A percentile compares a stretch with the other conserved stretches of the same genome.
Conservation (phyloP, 1,140 invertebrate species). For the Drosophila sechellia region DNA sequence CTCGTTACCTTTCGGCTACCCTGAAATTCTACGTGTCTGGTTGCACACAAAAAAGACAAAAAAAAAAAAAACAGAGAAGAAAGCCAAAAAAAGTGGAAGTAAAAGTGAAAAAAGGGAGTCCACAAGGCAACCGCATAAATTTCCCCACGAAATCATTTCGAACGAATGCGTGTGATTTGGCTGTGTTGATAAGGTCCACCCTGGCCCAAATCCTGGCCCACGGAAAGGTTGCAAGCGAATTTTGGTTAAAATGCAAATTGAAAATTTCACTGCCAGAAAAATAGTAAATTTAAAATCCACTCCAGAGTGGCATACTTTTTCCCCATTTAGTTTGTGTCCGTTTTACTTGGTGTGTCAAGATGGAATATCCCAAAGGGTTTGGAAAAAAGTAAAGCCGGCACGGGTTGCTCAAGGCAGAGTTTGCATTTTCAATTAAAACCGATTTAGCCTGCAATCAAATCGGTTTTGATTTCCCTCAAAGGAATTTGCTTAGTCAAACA, state of each 20-base stretch:
- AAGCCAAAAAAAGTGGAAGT: constrained; percentile 30
- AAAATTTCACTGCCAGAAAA: constrained; percentile 56
- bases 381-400: constrained; percentile 10
- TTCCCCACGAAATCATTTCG: constrained; percentile 63
- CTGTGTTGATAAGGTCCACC: constrained; percentile 61
- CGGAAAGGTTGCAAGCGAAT: constrained; percentile 43
- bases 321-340: constrained; percentile 7
- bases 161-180: constrained; percentile 73
- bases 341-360: constrained; percentile 35
- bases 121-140: constrained; percentile 67
- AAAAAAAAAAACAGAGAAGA: constrained; percentile 28
- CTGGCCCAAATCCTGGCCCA: constrained; percentile 20
- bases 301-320: constrained; percentile 19
- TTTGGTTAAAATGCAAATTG: constrained; percentile 75
- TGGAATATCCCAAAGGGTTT: constrained; percentile 11
- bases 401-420: constrained; percentile 40
- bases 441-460: constrained; percentile 52
- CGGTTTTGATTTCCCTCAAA: constrained; percentile 47
- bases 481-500: constrained; percentile 25
- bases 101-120: constrained; percentile 26
- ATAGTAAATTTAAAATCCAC: constrained; percentile 67
- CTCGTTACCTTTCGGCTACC: constrained; percentile 44
- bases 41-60: neutral
- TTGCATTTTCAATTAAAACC: constrained; percentile 69
- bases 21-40: constrained; percentile 54